Evolutionary conservation across 2,797 vertebrate genomes (phyloP).

Genomic region (Sebastes kiyomatsui): DNA sequence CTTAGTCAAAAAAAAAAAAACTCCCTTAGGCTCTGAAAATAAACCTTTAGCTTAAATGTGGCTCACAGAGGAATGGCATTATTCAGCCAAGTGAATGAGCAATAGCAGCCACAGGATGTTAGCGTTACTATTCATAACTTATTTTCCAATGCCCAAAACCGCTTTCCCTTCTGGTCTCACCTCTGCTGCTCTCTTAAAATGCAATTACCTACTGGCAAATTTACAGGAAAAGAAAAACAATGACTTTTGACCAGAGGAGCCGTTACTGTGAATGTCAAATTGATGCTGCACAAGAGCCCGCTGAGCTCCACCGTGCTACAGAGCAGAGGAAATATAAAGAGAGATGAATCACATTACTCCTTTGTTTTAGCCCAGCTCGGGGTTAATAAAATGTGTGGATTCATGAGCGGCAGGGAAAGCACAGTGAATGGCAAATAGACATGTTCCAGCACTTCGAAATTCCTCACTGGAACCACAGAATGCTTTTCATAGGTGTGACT

Average conservation of each 20-base stretch:
- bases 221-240: slow-evolving; percentile 79
- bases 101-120: slow-evolving; percentile 80
- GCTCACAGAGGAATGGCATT: slow-evolving; percentile 77
- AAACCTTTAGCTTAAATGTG: slow-evolving; percentile 81
- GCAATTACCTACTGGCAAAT: slow-evolving; percentile 77
- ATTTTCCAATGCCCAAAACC: slow-evolving; percentile 75
- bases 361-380: slow-evolving; percentile 66
- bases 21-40: slow-evolving; percentile 74
- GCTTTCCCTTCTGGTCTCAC: slow-evolving; percentile 77
- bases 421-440: slow-evolving; percentile 57
- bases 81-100: slow-evolving; percentile 78
- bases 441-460: slow-evolving; percentile 67
- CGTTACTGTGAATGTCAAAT: slow-evolving; percentile 70
- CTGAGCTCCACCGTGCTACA: slow-evolving; percentile 39
- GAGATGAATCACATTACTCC: slow-evolving; percentile 70
- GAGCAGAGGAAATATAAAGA: slow-evolving; percentile 65
- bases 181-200: slow-evolving; percentile 75
- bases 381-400: slow-evolving; percentile 69
- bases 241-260: slow-evolving; percentile 72
- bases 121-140: slow-evolving; percentile 79
- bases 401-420: slow-evolving; percentile 51
- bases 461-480: slow-evolving; percentile 58
- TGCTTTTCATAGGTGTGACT: slow-evolving; percentile 69
- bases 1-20: slow-evolving; percentile 49
- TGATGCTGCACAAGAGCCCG: slow-evolving; percentile 53